Percentiles rank a stretch among this genome's conserved stretches.
Conservation (phyloP, 2,888 invertebrate species). For the Troilus luridus region DNA sequence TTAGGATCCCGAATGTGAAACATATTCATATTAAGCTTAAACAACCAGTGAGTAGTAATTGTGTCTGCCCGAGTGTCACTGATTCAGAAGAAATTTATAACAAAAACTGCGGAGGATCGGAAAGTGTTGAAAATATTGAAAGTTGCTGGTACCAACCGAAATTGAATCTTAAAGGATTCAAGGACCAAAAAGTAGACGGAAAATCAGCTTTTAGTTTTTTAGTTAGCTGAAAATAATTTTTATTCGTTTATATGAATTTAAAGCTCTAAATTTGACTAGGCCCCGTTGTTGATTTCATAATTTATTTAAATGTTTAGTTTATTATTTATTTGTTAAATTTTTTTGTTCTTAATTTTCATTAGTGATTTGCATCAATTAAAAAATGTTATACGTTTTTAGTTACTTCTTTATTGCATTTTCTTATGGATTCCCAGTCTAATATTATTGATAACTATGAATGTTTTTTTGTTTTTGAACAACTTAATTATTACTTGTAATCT, state of each 20-base stretch:
- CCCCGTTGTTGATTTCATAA: not conserved
- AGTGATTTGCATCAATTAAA: not conserved
- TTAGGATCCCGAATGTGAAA: constrained; percentile 12
- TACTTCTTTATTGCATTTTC: not conserved
- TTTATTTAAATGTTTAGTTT: not conserved
- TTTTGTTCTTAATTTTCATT: not conserved
- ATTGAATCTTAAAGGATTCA: constrained; percentile 12
- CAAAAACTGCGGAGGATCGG: not conserved
- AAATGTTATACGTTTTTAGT: not conserved
- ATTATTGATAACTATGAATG: not conserved
- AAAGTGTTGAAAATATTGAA: not conserved
- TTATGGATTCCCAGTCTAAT: not conserved
- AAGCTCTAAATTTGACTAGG: not conserved
- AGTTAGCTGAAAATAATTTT: not conserved
- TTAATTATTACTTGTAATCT: not conserved
- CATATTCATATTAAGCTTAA: not conserved
- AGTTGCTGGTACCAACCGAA: constrained; percentile 11
- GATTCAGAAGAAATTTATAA: not conserved
- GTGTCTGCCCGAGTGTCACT: not conserved
- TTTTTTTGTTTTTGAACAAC: not conserved
- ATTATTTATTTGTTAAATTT: not conserved
- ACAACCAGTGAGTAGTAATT: not conserved
- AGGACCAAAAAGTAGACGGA: constrained; percentile 40
- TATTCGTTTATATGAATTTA: too few species aligned
- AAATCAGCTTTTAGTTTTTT: constrained; percentile 41